These are phyloP conservation scores for Lepeophtheirus nordmannii DNA, from an alignment of 2,888 invertebrate species.

Conservation along the genomic window DNA sequence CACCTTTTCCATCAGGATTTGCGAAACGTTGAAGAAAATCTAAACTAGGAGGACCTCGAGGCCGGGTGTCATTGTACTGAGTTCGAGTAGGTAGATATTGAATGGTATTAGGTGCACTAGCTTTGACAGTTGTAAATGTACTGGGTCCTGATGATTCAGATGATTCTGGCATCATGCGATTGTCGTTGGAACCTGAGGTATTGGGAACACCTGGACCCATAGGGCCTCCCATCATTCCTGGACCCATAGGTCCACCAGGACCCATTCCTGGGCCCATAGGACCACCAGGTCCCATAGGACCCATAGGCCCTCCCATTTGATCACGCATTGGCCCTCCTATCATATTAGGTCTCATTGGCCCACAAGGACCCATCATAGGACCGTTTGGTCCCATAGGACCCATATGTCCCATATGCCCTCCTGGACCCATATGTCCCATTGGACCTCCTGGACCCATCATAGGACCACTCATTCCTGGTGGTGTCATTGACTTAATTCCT, in stretches of 20 bases:
- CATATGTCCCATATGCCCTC: constrained; percentile 35
- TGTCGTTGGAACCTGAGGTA: neutral
- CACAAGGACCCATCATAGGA: constrained; percentile 43
- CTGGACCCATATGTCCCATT: constrained; percentile 32
- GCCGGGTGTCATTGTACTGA: constrained; percentile 53
- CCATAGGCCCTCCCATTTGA: constrained; percentile 31
- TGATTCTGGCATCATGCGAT: constrained; percentile 9
- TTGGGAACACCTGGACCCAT: constrained; percentile 9
- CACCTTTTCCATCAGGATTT: constrained; percentile 55
- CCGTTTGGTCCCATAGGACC: constrained; percentile 39
- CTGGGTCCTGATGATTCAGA: constrained; percentile 34
- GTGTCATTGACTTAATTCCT: neutral
- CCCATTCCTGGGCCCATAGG: constrained; percentile 33
- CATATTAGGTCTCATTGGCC: constrained; percentile 36
- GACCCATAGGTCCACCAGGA: constrained; percentile 31
- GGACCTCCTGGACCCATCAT: constrained; percentile 25
- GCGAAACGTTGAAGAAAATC: constrained; percentile 77
- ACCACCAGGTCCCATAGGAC: constrained; percentile 36
- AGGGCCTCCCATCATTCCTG: constrained; percentile 23
- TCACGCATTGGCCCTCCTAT: constrained; percentile 35
- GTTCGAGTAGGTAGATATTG: constrained; percentile 91
- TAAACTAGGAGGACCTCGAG: constrained; percentile 66
- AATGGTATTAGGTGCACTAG: constrained; percentile 91
- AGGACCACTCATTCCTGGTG: constrained; percentile 18
- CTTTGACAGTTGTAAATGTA: constrained; percentile 75